phyloP scores from a whole-genome alignment of 2,888 invertebrate genomes.

The Pseudeuparius sepicola region DNA sequence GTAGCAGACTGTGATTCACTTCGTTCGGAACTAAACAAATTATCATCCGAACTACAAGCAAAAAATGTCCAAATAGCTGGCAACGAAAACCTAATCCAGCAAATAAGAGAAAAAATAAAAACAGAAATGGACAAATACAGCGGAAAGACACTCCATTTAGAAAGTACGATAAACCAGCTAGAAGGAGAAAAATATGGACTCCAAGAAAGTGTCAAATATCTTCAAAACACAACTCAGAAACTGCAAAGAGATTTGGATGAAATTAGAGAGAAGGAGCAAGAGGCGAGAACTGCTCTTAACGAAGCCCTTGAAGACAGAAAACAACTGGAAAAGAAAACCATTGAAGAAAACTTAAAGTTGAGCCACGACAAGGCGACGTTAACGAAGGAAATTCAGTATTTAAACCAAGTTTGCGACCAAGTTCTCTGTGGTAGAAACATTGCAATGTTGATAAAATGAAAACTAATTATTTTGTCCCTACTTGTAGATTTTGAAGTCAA shows the following conservation, averaged over 20 bases:
- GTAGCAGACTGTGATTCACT: too few relatives aligned
- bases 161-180: too few relatives aligned
- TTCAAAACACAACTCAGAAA: slow-evolving; percentile 32
- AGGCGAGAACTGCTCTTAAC: slow-evolving; percentile 11
- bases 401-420: slow-evolving; percentile 26
- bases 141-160: too few relatives aligned
- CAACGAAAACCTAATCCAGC: too few relatives aligned
- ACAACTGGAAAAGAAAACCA: slow-evolving; percentile 10
- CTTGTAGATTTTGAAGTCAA: slow-evolving; percentile 25
- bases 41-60: too few relatives aligned
- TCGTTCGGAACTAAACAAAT: too few relatives aligned
- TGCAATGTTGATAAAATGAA: too few relatives aligned
- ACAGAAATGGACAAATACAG: too few relatives aligned
- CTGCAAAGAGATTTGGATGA: slow-evolving; percentile 30
- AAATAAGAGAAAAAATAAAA: too few relatives aligned
- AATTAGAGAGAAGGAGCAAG: slow-evolving; percentile 26
- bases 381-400: slow-evolving; percentile 21
- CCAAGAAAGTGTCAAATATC: slow-evolving; percentile 27
- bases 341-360: slow-evolving; percentile 15
- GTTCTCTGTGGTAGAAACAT: slow-evolving; percentile 22
- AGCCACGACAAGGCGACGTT: slow-evolving; percentile 24
- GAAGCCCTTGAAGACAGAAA: slow-evolving; percentile 16
- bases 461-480: too few relatives aligned
- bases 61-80: too few relatives aligned
- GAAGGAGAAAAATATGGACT: slow-evolving; percentile 27